Percentiles rank a stretch among this genome's conserved stretches.
Evolutionary conservation across 2,888 invertebrate genomes (phyloP).

Genomic region (Listrodromus nycthemerus): DNA sequence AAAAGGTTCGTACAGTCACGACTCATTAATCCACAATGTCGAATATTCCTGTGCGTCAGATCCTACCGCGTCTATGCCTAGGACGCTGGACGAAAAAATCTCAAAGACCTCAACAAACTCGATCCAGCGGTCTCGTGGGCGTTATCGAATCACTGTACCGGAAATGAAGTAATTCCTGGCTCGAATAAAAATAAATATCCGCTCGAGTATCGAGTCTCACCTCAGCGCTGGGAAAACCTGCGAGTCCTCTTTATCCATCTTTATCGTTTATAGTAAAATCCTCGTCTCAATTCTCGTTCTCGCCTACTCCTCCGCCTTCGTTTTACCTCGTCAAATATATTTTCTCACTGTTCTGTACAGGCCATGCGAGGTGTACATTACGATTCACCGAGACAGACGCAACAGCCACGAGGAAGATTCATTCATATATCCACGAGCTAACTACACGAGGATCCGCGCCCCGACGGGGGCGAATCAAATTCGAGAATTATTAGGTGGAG

Average conservation of each 20-base stretch:
- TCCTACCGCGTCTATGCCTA: neutral
- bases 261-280: conserved; percentile 10
- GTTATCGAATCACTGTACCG: conserved; percentile 31
- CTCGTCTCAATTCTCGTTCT: conserved; percentile 41
- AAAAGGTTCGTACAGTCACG: neutral
- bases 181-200: conserved; percentile 5
- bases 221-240: conserved; percentile 11
- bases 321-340: conserved; percentile 1
- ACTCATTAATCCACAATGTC: neutral
- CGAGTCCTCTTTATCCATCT: conserved; percentile 2
- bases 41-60: neutral
- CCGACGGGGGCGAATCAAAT: conserved; percentile 48
- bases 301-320: conserved; percentile 23
- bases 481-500: conserved; percentile 48
- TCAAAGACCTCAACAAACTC: conserved; percentile 5
- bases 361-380: conserved; percentile 31
- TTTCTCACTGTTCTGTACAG: conserved; percentile 24
- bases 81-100: neutral
- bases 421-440: conserved; percentile 21
- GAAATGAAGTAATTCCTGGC: conserved; percentile 50
- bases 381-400: conserved; percentile 20
- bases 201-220: conserved; percentile 37
- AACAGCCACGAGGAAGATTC: conserved; percentile 1
- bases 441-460: neutral
- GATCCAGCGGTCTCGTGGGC: conserved; percentile 18